Base-by-base conservation (phyloP, 1,140 invertebrate species). In the Drosophila pectinifera region DNA sequence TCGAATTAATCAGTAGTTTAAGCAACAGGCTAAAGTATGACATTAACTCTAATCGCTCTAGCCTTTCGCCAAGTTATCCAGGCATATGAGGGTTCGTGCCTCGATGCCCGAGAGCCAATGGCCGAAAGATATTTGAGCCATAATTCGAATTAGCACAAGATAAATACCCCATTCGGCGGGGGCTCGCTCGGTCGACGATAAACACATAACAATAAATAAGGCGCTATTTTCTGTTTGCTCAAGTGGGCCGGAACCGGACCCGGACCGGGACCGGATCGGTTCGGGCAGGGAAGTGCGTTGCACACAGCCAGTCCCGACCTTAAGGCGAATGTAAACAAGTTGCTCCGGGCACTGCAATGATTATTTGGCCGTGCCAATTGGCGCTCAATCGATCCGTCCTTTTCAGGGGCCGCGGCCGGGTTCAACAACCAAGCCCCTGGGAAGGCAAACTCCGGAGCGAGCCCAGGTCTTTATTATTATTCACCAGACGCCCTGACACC, bases 81-180 rank as follows among this genome's bases (percentile, higher is more conserved):
- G 34, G 14, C 53, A 72, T 45, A 54, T 73, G 59, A 38, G 43
- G n/a, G 36, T 34, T 49, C 28, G 4, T 16, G 34, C 2, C 13
- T 8, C 28, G 46, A 39, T 38, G 28, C 18, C 1, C 16, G 7
- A 45, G 34, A 1, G 22, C 36, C 7, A 8, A 53, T 48, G 6
- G 38, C 43, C 39, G 5, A 58, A 24, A 42, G 34, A 43, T 63
- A 45, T 57, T 53, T 42, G 45, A 75, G 64, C 46, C 48, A 65
- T 62, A 65, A 74, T 79, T 56, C 34, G 73, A 78, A 74, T 78
- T 64, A 54, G 18, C 42, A 38, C 54, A 46, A 68, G 51, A 62
- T 58, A 65, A 78, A 83, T 70, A 78, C 31, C 34, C 16, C n/a
- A 55, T 61, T 45, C 4, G 11, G 11, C 13, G 28, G 28, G 58